These are phyloP conservation scores for Triops cancriformis DNA, from an alignment of 1,140 invertebrate genomes.

Conservation along the genomic window DNA sequence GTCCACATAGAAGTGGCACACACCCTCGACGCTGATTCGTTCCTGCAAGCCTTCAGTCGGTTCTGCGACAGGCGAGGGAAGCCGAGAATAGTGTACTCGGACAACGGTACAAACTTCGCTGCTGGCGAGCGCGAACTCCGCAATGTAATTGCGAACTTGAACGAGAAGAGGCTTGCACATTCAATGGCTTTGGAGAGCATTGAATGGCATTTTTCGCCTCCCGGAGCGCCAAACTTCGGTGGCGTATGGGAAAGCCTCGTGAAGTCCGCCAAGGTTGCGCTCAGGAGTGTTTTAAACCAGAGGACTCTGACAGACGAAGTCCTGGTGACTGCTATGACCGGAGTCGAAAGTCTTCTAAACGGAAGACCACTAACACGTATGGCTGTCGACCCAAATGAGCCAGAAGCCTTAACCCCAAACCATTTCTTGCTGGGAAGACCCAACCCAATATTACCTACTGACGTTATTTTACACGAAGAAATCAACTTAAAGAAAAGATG, in stretches of 20 bases:
- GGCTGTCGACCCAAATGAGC: slow-evolving; percentile 21
- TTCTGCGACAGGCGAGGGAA: too few relatives aligned
- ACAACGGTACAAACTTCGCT: slow-evolving; percentile 33
- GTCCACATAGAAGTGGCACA: slow-evolving; percentile 29
- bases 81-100: slow-evolving; percentile 19
- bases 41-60: too few relatives aligned
- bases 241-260: slow-evolving; percentile 32
- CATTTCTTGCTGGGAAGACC: slow-evolving; percentile 27
- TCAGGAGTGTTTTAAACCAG: neutral
- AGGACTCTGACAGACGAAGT: neutral
- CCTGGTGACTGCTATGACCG: slow-evolving; percentile 22
- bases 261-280: neutral
- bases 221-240: slow-evolving; percentile 30
- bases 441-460: neutral
- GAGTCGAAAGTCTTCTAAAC: slow-evolving; percentile 25
- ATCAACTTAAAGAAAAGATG: slow-evolving; percentile 18
- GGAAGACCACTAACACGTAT: slow-evolving; percentile 28
- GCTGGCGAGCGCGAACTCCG: slow-evolving; percentile 3
- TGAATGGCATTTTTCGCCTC: slow-evolving; percentile 33
- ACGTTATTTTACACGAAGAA: slow-evolving; percentile 10
- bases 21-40: too few relatives aligned
- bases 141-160: slow-evolving; percentile 28
- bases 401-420: slow-evolving; percentile 29
- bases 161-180: slow-evolving; percentile 20
- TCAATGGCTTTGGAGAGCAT: slow-evolving; percentile 27